phyloP scores from a whole-genome alignment of 2,113 vertebrate species.

The Menura novaehollandiae region DNA sequence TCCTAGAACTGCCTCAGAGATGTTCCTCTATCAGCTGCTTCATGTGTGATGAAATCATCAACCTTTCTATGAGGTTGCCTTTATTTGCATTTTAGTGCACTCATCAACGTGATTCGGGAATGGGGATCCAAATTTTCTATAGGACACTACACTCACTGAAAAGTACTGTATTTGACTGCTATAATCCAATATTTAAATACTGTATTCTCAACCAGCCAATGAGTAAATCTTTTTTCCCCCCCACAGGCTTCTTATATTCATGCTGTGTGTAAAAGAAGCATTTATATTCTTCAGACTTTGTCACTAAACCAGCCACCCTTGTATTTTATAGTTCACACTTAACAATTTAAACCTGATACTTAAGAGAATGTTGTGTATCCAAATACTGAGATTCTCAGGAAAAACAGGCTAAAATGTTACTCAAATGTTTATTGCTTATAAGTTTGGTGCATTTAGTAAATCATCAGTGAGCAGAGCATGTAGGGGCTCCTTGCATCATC shows the following conservation, averaged over 20 bases:
- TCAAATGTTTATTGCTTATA: neutral
- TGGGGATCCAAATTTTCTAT: neutral
- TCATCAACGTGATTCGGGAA: neutral
- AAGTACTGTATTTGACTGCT: neutral
- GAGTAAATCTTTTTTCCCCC: neutral
- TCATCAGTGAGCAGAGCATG: neutral
- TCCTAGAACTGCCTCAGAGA: neutral
- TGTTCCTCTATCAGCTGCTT: neutral
- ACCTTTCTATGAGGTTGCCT: neutral
- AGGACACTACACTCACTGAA: neutral
- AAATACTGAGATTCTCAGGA: neutral
- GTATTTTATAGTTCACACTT: neutral
- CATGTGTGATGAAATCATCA: neutral
- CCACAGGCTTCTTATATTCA: neutral
- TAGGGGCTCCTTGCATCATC: neutral
- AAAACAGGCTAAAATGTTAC: neutral
- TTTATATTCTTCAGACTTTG: neutral
- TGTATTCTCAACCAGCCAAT: neutral
- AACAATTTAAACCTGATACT: neutral
- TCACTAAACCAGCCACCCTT: neutral
- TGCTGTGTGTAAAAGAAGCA: neutral
- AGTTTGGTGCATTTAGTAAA: neutral
- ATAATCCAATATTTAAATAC: neutral
- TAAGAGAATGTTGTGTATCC: neutral
- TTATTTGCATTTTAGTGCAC: conserved; percentile 30